Evolutionary conservation across 2,888 invertebrate species (phyloP).

Genomic region (Lycocerus yunnanus): DNA sequence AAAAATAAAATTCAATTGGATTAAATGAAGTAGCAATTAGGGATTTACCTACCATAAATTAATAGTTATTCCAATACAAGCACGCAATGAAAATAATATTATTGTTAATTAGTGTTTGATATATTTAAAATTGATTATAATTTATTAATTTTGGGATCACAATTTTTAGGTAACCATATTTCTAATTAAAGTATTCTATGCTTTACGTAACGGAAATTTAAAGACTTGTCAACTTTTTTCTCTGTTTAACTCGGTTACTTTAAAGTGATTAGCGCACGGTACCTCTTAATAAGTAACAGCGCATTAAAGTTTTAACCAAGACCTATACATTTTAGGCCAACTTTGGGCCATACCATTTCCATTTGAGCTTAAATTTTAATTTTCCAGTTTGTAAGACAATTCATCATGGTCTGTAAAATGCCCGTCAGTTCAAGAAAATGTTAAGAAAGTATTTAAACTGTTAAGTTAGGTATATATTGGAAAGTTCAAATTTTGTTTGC

Average conservation of each 20-base stretch:
- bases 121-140: background rate
- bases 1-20: too few relatives aligned
- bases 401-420: background rate
- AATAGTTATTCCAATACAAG: background rate
- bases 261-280: background rate
- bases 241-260: background rate
- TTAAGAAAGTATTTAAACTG: background rate
- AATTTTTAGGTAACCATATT: background rate
- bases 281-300: background rate
- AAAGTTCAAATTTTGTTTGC: background rate
- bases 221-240: background rate
- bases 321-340: background rate
- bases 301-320: background rate
- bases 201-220: background rate
- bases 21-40: too few relatives aligned
- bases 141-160: background rate
- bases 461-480: background rate
- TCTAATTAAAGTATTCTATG: background rate
- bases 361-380: background rate
- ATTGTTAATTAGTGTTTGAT: background rate
- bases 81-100: background rate
- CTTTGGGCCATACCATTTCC: background rate
- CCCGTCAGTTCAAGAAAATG: background rate
- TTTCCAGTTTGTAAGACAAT: background rate
- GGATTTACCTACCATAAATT: background rate